These are phyloP conservation scores for Platyura marginata DNA, from an alignment of 1,140 invertebrate species.

Conservation along the genomic window DNA sequence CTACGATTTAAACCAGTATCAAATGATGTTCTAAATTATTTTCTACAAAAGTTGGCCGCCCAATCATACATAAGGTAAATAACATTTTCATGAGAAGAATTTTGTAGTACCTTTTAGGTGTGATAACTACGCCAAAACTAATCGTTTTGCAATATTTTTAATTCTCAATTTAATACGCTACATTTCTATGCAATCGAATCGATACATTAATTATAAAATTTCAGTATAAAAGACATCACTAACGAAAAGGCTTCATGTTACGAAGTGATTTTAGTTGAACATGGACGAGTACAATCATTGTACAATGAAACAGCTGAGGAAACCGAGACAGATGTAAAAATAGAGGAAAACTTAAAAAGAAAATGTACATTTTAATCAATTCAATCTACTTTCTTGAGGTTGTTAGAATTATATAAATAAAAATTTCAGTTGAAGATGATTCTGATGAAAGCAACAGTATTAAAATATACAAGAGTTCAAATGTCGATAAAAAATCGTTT, in stretches of 20 bases:
- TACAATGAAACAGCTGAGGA: conserved; percentile 31
- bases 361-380: conserved; percentile 15
- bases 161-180: not conserved
- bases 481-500: conserved; percentile 3
- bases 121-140: no score
- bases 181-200: no score
- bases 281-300: conserved; percentile 48
- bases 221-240: conserved; percentile 38
- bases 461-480: conserved; percentile 17
- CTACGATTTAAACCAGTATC: conserved; percentile 33
- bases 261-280: conserved; percentile 49
- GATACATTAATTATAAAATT: no score
- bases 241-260: conserved; percentile 35
- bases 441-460: conserved; percentile 18
- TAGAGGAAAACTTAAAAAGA: conserved; percentile 27
- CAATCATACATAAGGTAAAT: conserved; percentile 47
- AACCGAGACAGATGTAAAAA: conserved; percentile 13
- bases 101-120: no score
- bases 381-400: no score
- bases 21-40: conserved; percentile 46
- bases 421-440: conserved; percentile 16
- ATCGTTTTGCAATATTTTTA: not conserved
- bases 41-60: conserved; percentile 71
- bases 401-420: no score
- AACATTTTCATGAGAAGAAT: conserved; percentile 1